Base-by-base conservation (phyloP, 1,140 invertebrate species). In the Physella acuta region DNA sequence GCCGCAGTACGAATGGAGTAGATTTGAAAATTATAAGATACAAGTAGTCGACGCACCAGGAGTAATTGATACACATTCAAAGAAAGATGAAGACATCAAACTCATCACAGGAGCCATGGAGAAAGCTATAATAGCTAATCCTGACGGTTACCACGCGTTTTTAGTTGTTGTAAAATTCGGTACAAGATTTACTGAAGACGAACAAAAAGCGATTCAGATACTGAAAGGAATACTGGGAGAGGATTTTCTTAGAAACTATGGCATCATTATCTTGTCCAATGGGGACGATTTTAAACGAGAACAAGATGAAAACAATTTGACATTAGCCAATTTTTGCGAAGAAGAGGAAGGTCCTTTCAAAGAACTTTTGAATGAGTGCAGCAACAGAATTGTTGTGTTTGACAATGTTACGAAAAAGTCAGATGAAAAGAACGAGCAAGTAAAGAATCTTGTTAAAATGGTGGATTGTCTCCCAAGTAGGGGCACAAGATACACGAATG, bases 11-110 rank as follows among this genome's bases (percentile, higher is more conserved):
- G 39, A 44, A 20, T 8, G 8, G 8, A 20, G 39, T 2, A 11
- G 31, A 5, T 5, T 58, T 58, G 55, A 30, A 2, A 31, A 31
- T 28, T 26, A 4, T 4, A 30, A 11, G 31, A 2, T 58, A 28
- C 28, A 58, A 28, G 55, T 58, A 8, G 55, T 58, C 30, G 55
- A 58, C 30, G n/a, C 55, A 17, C 55, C 55, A 4, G 56, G 56
- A 8, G 28, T 59, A 33, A 1, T 1, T 1, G 31, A 59, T 34
- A 59, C 28, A 3, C 4, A 16, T 4, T n/a, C 20, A 31, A 17
- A 59, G 3, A 59, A 3, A 11, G 33, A 8, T 5, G 56, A 59
- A 3, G 56, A 36, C 11, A 17, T 3, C 8, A 33, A 59, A n/a
- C 1, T 17, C 31, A 33, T 31, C 28, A 20, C n/a, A 11, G 36